Evolutionary conservation across 2,113 vertebrate species (phyloP).

Genomic region (Bubo blakistoni): DNA sequence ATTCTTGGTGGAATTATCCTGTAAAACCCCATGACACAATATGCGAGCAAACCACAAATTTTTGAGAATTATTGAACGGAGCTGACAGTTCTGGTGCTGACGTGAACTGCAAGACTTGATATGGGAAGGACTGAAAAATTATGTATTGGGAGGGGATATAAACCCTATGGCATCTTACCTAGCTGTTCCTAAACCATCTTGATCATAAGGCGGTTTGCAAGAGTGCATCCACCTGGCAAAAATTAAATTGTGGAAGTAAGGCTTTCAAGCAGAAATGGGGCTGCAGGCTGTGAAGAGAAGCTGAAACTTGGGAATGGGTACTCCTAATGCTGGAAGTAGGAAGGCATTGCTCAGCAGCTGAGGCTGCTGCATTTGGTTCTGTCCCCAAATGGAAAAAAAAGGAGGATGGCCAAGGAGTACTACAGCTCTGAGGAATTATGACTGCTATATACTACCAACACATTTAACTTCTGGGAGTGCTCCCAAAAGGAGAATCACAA

Average conservation of each 20-base stretch:
- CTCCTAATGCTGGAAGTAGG: background rate
- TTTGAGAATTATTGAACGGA: background rate
- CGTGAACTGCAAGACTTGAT: background rate
- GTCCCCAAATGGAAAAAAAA: background rate
- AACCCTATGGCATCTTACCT: background rate
- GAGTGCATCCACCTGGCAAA: background rate
- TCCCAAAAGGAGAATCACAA: background rate
- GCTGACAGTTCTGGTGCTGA: background rate
- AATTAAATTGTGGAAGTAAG: background rate
- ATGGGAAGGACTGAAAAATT: background rate
- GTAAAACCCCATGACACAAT: conserved; percentile 4
- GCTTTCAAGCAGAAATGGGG: background rate
- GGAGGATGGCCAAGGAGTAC: background rate
- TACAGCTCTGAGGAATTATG: background rate
- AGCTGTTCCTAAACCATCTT: background rate
- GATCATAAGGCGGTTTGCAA: background rate
- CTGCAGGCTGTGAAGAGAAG: background rate
- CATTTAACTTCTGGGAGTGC: background rate
- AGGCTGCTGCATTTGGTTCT: background rate
- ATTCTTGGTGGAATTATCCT: background rate
- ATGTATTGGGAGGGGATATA: background rate
- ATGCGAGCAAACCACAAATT: background rate
- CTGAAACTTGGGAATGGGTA: background rate
- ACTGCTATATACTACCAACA: background rate
- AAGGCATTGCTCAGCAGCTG: background rate